Base-by-base conservation (phyloP, 2,113 vertebrate genomes). In the Forbesichthys agassizii region DNA sequence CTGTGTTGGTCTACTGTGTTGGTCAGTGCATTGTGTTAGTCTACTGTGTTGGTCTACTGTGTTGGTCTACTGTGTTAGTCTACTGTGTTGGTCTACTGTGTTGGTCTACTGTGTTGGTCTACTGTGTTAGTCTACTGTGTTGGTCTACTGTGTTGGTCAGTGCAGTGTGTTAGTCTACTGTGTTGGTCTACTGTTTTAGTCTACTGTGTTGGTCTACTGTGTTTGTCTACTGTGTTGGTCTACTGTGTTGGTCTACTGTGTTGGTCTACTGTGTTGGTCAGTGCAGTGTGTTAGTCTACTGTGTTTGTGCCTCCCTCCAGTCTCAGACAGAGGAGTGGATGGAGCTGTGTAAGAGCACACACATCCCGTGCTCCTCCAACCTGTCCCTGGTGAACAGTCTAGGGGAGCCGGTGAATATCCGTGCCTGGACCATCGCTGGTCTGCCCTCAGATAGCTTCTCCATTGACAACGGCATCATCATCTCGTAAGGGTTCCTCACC, bases 361-460 rank as follows among this genome's bases (percentile, higher is more conserved):
- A 69, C 20, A 96, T 97, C 67, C 95, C 94, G 9, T 96, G 93
- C 79, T 98, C 96, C 1, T 83, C 78, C 52, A 92, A 93, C 66
- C 93, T 94, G 79, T 96, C 95, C 47, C 91, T 96, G 33, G 93
- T 90, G 83, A 90, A 73, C 33, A 94, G 88, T 5, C 82, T 98
- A 83, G 96, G 96, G 46, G 94, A 98, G 36, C 90, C 91, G 1
- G 94, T 96, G 57, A 92, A 94, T 80, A 96, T 97, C 56, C 89
- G 93, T 64, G 59, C 89, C 12, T 98, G 95, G 95, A 98, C 92
- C 66, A 96, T 95, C 42, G 94, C 95, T 33, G 95, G 95, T 3
- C 86, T 96, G n/a, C 96, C 95, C 9, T 95, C 96, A 0, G 95
- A 98, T 81, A 92, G 77, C 9, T 96, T 97, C 84, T 98, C 96